A percentile compares a stretch with the other conserved stretches of the same genome.
Evolutionary conservation across 1,140 invertebrate genomes (phyloP).

Genomic region (Drosophila nasuta): DNA sequence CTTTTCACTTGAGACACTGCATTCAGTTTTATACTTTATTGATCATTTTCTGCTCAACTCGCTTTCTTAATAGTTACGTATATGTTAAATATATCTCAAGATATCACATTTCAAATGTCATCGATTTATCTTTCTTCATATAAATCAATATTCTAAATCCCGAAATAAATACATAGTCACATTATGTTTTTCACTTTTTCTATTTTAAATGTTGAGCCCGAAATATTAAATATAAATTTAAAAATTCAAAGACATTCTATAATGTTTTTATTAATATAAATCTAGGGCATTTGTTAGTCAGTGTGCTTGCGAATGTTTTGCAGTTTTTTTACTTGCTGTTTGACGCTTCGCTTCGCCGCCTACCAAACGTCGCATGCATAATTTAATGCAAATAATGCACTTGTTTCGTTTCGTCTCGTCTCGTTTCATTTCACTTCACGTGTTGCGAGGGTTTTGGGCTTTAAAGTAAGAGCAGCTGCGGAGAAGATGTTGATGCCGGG

Average conservation of each 20-base stretch:
- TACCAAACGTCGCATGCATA: slow-evolving; percentile 69
- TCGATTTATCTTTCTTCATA: too few relatives aligned
- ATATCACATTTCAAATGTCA: too few relatives aligned
- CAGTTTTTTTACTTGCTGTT: slow-evolving; percentile 44
- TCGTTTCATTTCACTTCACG: slow-evolving; percentile 81
- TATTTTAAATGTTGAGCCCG: too few relatives aligned
- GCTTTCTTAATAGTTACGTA: too few relatives aligned
- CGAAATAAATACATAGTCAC: too few relatives aligned
- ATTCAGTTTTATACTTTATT: too few relatives aligned
- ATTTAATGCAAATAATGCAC: slow-evolving; percentile 84
- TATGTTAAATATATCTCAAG: too few relatives aligned
- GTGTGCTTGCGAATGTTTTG: background rate
- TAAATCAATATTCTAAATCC: too few relatives aligned
- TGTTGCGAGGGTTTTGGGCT: slow-evolving; percentile 44
- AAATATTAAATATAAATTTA: background rate
- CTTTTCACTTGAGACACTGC: too few relatives aligned
- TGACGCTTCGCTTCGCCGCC: slow-evolving; percentile 52
- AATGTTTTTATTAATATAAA: background rate
- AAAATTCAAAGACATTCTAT: background rate
- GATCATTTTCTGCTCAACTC: too few relatives aligned
- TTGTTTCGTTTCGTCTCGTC: slow-evolving; percentile 75
- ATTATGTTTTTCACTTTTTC: too few relatives aligned
- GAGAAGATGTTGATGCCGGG: background rate
- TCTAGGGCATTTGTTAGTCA: slow-evolving; percentile 17
- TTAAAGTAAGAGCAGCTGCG: background rate